Percentiles rank a stretch among this genome's conserved stretches.
These are phyloP conservation scores for Tenthredo mesomela DNA, from an alignment of 2,888 invertebrate genomes.

Conservation along the genomic window DNA sequence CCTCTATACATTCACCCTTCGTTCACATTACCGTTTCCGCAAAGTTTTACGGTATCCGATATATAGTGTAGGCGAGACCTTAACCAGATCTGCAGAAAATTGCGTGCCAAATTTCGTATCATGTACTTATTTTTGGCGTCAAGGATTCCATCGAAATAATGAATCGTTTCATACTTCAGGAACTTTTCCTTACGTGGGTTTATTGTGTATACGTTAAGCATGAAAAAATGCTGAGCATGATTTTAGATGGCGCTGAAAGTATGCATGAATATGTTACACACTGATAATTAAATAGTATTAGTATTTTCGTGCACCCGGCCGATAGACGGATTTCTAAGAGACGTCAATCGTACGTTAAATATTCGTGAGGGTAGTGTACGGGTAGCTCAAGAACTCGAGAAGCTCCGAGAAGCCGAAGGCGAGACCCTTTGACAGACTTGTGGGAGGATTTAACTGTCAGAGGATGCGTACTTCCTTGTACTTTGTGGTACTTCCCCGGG, in stretches of 20 bases:
- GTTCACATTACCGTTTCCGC: background rate
- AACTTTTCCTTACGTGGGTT: background rate
- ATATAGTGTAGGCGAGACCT: background rate
- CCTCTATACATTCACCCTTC: background rate
- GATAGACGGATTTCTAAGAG: background rate
- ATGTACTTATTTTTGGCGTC: background rate
- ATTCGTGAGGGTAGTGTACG: background rate
- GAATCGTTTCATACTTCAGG: background rate
- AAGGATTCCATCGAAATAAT: no score
- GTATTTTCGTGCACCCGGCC: no score
- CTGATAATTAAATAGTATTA: no score
- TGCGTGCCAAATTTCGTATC: background rate
- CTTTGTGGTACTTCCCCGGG: constrained; percentile 7
- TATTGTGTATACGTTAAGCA: no score
- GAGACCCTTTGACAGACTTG: background rate
- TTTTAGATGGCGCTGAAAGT: no score
- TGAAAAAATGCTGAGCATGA: no score
- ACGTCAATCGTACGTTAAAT: background rate
- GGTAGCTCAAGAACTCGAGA: background rate
- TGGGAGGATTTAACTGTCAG: constrained; percentile 21
- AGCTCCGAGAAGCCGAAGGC: background rate
- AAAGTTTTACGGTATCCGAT: background rate
- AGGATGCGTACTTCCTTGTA: constrained; percentile 20
- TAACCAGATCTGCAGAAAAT: background rate
- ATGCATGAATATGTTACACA: no score